A percentile compares a stretch with the other conserved stretches of the same genome.
These are phyloP conservation scores for Nephrotoma appendiculata DNA, from an alignment of 2,888 invertebrate genomes.

Conservation along the genomic window DNA sequence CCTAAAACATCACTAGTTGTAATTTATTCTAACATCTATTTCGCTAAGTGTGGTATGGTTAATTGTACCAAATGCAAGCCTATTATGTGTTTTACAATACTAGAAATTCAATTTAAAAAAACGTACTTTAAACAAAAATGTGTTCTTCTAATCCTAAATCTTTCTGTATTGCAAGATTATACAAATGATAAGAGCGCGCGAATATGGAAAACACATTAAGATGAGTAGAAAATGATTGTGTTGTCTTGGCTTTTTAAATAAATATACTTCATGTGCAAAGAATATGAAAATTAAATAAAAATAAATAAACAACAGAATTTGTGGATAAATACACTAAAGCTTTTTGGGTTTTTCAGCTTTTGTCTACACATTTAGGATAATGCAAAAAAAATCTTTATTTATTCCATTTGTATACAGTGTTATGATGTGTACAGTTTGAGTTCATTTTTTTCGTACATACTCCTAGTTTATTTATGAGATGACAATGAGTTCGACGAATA, in stretches of 20 bases:
- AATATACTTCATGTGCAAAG: not conserved
- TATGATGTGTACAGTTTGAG: not conserved
- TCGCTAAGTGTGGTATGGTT: too few relatives aligned
- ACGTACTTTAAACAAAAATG: not conserved
- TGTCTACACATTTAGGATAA: not conserved
- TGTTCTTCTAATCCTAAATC: not conserved
- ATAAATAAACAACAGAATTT: not conserved
- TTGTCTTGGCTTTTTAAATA: not conserved
- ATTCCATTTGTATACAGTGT: not conserved
- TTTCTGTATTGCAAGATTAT: not conserved
- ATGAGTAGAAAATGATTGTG: not conserved
- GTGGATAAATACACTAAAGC: not conserved
- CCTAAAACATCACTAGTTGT: too few relatives aligned
- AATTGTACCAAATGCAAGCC: too few relatives aligned
- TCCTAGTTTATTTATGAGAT: not conserved
- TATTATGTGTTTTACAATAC: not conserved
- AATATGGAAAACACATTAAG: not conserved
- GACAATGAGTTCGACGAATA: not conserved
- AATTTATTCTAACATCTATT: too few relatives aligned
- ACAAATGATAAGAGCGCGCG: not conserved
- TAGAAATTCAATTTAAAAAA: not conserved
- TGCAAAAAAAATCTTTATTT: not conserved
- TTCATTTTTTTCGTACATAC: not conserved
- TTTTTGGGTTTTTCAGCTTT: not conserved
- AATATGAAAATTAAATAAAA: not conserved